These are phyloP conservation scores for Oxyruncus cristatus DNA, from an alignment of 2,113 vertebrate species.

Conservation along the genomic window DNA sequence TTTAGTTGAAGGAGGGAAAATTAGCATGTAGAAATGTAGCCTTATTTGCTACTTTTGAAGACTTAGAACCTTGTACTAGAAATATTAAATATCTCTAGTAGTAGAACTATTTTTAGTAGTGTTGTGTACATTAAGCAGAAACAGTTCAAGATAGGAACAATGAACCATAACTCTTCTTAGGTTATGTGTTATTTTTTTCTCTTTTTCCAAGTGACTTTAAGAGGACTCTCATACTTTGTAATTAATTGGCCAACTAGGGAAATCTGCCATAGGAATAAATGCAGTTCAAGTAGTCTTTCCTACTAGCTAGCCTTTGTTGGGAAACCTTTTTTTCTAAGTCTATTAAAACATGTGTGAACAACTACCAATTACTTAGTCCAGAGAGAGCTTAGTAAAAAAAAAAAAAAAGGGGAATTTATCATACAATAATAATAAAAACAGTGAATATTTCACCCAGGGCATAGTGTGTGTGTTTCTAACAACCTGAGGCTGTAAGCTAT, in stretches of 20 bases:
- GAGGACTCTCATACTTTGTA: constrained; percentile 66
- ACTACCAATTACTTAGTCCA: constrained; percentile 68
- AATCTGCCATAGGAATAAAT: constrained; percentile 84
- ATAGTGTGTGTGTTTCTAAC: constrained; percentile 25
- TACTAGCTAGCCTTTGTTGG: constrained; percentile 74
- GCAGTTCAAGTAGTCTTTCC: constrained; percentile 76
- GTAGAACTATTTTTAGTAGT: neutral
- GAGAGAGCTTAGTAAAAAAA: constrained; percentile 65
- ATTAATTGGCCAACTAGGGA: constrained; percentile 93
- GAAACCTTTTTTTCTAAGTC: constrained; percentile 71
- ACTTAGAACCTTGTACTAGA: neutral
- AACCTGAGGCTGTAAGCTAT: constrained; percentile 45
- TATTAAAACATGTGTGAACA: constrained; percentile 83
- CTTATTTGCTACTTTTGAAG: neutral
- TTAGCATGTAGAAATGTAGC: neutral
- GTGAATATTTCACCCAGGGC: constrained; percentile 53
- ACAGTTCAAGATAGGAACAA: constrained; percentile 37
- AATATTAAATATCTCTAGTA: neutral
- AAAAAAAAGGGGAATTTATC: constrained; percentile 59
- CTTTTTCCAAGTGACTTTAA: constrained; percentile 63
- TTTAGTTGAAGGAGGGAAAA: neutral
- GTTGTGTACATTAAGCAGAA: neutral
- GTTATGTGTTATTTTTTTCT: neutral
- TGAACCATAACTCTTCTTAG: constrained; percentile 48
- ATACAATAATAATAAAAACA: constrained; percentile 75